phyloP scores from a whole-genome alignment of 2,113 vertebrate species.

The Pseudorectes ferrugineus region DNA sequence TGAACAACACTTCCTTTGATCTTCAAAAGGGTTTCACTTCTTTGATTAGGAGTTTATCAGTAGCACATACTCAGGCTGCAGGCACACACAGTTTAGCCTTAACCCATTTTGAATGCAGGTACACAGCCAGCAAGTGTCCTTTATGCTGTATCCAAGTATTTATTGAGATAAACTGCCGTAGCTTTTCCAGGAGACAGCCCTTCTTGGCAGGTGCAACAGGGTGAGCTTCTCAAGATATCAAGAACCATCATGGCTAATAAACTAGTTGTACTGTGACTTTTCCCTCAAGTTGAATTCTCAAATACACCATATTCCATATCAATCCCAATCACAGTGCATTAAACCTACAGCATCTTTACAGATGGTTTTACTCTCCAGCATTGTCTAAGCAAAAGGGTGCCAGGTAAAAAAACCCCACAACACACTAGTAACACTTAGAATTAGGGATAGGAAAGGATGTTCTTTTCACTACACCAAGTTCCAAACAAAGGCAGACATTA shows the following conservation, averaged over 20 bases:
- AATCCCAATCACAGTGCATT: background rate
- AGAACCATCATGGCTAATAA: background rate
- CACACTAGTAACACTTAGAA: background rate
- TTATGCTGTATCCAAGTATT: background rate
- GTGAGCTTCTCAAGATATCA: background rate
- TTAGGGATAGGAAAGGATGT: background rate
- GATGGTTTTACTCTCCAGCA: background rate
- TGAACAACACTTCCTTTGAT: slow-evolving; percentile 5
- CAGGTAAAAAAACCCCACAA: rapidly evolving
- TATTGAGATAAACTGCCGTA: background rate
- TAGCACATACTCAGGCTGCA: background rate
- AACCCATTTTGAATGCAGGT: background rate
- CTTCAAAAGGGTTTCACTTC: slow-evolving; percentile 24
- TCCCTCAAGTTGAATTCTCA: background rate
- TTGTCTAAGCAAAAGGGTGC: background rate
- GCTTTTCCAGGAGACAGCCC: background rate
- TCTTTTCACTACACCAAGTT: background rate
- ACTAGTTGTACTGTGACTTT: background rate
- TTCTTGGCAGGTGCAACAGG: background rate
- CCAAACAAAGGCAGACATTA: background rate
- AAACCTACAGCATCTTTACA: background rate
- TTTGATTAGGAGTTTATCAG: slow-evolving; percentile 39
- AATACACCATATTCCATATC: background rate
- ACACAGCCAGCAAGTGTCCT: background rate
- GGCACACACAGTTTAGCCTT: background rate